Conservation (phyloP, 2,888 invertebrate genomes). For the Sabatieria punctata region DNA sequence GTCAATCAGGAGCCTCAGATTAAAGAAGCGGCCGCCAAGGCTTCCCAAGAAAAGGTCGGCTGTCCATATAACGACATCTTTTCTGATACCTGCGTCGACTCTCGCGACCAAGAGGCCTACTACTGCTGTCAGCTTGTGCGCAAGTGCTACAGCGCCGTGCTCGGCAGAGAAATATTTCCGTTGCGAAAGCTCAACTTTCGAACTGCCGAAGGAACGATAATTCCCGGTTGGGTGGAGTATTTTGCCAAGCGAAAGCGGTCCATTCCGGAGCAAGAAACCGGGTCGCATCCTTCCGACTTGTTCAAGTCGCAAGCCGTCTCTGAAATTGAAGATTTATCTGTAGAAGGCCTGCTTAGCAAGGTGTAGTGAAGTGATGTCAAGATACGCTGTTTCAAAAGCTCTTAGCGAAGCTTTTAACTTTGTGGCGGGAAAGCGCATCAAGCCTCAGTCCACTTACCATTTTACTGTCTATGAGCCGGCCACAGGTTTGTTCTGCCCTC, state of each 20-base stretch:
- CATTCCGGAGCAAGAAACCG: no score
- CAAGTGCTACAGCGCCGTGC: not conserved
- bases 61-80: constrained; percentile 15
- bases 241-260: constrained; percentile 3
- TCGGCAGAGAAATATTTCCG: constrained; percentile 2
- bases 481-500: not conserved
- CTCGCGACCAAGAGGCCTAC: constrained; percentile 10
- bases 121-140: constrained; percentile 15
- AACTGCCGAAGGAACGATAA: not conserved
- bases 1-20: no score
- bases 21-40: no score
- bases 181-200: constrained; percentile 5
- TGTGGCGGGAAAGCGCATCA: not conserved
- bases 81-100: constrained; percentile 11
- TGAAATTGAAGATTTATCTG: no score
- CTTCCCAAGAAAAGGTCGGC: constrained; percentile 14
- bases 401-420: not conserved
- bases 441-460: not conserved
- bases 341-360: no score
- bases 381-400: no score
- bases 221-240: constrained; percentile 5
- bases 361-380: no score
- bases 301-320: no score
- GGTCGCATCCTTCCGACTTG: no score
- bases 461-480: not conserved